Base-by-base conservation (phyloP, 2,888 invertebrate genomes). In the Dinocampus coccinellae region DNA sequence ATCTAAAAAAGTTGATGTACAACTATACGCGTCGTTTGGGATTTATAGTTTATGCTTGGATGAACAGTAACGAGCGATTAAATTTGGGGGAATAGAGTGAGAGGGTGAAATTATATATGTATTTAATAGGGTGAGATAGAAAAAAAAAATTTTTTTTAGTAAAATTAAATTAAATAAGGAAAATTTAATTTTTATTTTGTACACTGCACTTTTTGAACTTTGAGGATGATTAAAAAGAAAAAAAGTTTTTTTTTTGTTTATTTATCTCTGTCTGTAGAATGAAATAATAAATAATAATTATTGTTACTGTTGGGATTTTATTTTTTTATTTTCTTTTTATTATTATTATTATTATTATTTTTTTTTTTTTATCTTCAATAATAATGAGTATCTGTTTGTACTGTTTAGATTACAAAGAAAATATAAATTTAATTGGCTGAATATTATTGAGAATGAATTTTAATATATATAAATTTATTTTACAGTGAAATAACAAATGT, bases 1-100 rank as follows among this genome's bases (percentile, higher is more conserved):
- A 70, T 70, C 64, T 10, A 11, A 39, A 63, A 63, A 47, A 47
- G 47, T 47, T 7, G 47, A 47, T n/a, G 47, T n/a, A 9, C 16
- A 20, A 47, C 47, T 47, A 13, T 1, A 16, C 9, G 47, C 47
- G 63, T 63, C 20, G 52, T 22, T 47, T 39, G 47, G 26, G 47
- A 16, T 63, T 29, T 26, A 26, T 47, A 29, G 6, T 63, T 29
- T n/a, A 47, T 63, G 63, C 63, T 63, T 9, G 29, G 39, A 63
- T 42, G 63, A 62, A 39, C 62, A 13, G 24, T 62, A 62, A 62
- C 42, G 42, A 39, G 42, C n/a, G 24, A 36, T 39, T 62, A 24
- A 60, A 33, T 33, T 34, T n/a, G n/a, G n/a, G n/a, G n/a, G n/a
- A n/a, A n/a, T n/a, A n/a, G 29, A n/a, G 24, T 11, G 24, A 60